These are phyloP conservation scores for Lithophane leautieri DNA, from an alignment of 2,888 invertebrate genomes.

Conservation along the genomic window DNA sequence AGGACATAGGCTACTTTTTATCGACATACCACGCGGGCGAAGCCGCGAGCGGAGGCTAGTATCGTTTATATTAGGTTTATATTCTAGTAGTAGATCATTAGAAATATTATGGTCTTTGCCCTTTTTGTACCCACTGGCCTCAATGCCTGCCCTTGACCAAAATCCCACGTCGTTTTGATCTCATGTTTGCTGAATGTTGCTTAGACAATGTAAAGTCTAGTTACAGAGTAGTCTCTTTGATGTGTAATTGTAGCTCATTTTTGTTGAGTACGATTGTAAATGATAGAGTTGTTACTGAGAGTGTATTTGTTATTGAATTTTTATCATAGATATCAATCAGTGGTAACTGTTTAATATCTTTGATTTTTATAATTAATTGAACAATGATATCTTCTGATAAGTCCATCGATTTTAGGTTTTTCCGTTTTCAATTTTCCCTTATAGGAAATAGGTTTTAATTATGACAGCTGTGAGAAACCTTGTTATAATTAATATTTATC, in stretches of 20 bases:
- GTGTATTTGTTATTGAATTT: slow-evolving; percentile 15
- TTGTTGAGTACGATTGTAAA: slow-evolving; percentile 1
- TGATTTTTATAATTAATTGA: slow-evolving; percentile 20
- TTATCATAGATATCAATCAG: slow-evolving; percentile 3
- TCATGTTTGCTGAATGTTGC: slow-evolving; percentile 43
- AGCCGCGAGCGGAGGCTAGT: no score
- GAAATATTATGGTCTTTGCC: slow-evolving; percentile 42
- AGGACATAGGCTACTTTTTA: no score
- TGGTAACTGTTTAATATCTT: slow-evolving; percentile 7
- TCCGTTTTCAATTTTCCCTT: neutral
- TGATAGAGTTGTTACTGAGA: neutral
- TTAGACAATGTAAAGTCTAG: slow-evolving; percentile 29
- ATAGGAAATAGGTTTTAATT: slow-evolving; percentile 12
- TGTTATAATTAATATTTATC: slow-evolving; percentile 26
- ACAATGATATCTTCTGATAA: slow-evolving; percentile 6
- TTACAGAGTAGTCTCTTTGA: slow-evolving; percentile 33
- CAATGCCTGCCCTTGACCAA: slow-evolving; percentile 60
- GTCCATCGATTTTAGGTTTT: neutral
- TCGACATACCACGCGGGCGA: no score
- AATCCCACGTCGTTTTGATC: slow-evolving; percentile 46
- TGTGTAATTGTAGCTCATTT: slow-evolving; percentile 43
- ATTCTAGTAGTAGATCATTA: slow-evolving; percentile 15
- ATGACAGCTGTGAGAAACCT: neutral
- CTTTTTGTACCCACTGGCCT: slow-evolving; percentile 49
- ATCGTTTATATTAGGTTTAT: slow-evolving; percentile 14